Conservation (phyloP, 2,888 invertebrate species). For the Tetheella fluctuosa region DNA sequence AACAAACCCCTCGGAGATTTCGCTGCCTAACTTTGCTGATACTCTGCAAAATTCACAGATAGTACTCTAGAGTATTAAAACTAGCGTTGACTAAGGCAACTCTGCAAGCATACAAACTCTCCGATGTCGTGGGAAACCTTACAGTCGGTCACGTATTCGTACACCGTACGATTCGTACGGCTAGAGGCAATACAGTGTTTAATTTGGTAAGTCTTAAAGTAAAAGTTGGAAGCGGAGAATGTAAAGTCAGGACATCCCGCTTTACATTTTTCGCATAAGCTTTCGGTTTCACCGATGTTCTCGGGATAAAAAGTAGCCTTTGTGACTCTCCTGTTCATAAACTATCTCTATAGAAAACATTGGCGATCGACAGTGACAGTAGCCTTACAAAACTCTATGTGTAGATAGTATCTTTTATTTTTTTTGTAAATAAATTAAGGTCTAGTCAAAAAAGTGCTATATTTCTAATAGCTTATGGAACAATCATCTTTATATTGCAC, state of each 20-base stretch:
- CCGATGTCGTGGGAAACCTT: conserved; percentile 32
- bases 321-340: too few relatives aligned
- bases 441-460: too few relatives aligned
- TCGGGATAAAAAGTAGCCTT: too few relatives aligned
- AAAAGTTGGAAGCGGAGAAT: conserved; percentile 15
- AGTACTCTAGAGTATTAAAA: conserved; percentile 2
- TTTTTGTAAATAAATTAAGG: too few relatives aligned
- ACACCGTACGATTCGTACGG: conserved; percentile 39
- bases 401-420: too few relatives aligned
- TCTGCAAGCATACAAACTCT: background rate
- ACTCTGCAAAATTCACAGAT: conserved; percentile 5
- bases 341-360: too few relatives aligned
- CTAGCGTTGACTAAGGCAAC: conserved; percentile 4
- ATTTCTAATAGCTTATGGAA: too few relatives aligned
- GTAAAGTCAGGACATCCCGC: background rate
- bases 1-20: conserved; percentile 1
- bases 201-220: conserved; percentile 32
- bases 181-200: conserved; percentile 49
- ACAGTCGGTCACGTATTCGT: conserved; percentile 46
- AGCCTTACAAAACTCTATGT: too few relatives aligned
- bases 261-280: too few relatives aligned
- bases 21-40: background rate
- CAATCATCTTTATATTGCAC: too few relatives aligned
- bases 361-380: too few relatives aligned
- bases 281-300: too few relatives aligned